Evolutionary conservation across 2,888 invertebrate species (phyloP), one percentile per base, ranked within the genome.

Genomic region (Coleophora deauratella): DNA sequence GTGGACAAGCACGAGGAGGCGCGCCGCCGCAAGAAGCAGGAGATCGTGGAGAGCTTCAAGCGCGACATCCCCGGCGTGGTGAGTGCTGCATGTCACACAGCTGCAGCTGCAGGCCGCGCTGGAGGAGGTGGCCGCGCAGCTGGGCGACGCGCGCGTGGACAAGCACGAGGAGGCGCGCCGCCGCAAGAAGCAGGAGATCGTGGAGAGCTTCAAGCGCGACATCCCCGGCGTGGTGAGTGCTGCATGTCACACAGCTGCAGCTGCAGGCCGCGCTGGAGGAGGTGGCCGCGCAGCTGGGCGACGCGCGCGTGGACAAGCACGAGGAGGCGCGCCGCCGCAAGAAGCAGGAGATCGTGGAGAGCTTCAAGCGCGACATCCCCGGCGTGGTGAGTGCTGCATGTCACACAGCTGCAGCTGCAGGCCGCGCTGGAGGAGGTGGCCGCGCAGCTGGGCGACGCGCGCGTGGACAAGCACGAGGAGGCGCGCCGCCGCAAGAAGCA

Each of bases 1-100:
- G 97, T 98, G 27, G 99, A 99, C 78, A 97, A 97, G 69, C 97
- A 98, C 66, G 99, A 99, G 81, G 97, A 98, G 72, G 94, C 97
- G 1, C 87, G 99, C 13, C 90, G 97, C 12, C 92, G 95, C 63
- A 98, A 97, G 84, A 97, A 98, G 67, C 96, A 97, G 65, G 99
- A 99, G 87, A 95, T 99, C 59, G 96, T 99, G 27, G 99, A 99
- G 77, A 93, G 96, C 66, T 95, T 99, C 73, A 98, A 98, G 80
- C 89, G 96, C 42, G 93, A 98, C 54, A 99, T 96, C 56, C 96
- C 97, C 10, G 99, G 99, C 45, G 98, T 98, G 66, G 96, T 95
- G 73, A 85, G 88, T 72, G 31, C 10, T n/a, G 9, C 9, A 3
- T 9, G 31, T n/a, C 31, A n/a, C n/a, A n/a, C n/a, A n/a, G n/a